Evolutionary conservation across 2,888 invertebrate genomes (phyloP), one percentile per base, ranked within the genome.

Genomic region (Amblyjoppa fuscipennis): DNA sequence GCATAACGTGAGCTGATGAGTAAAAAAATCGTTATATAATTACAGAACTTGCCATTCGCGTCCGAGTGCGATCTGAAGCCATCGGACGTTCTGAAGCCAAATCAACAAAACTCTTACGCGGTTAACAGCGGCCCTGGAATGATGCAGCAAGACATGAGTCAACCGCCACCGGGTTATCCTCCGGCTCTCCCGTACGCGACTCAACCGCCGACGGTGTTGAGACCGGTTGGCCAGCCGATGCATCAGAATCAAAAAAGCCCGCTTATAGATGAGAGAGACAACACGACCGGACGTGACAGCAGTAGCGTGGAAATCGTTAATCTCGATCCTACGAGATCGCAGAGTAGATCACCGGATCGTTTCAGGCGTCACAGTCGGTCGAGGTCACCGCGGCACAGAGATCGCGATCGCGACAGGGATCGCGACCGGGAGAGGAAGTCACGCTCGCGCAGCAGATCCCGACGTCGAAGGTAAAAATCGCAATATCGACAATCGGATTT

Each of bases 61-160:
- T 94, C 96, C 51, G 96, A 96, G 92, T 96, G 96, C 91, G 96
- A 96, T 88, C 94, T 96, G 88, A 96, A 96, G 92, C 95, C 95
- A 66, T 92, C 93, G 61, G 94, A 94, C 76, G 89, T 93, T 68
- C 82, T 93, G 64, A 93, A 94, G 86, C 91, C 93, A 84, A 92
- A 84, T 83, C 92, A 90, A 78, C 91, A 91, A 78, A 90, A 85
- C 77, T 87, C 88, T 2, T 90, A 89, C 25, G 85, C 87, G 64
- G 88, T 86, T 3, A 84, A 87, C 4, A 89, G 83, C 28, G 87
- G 76, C 4, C 83, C 88, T 13, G 90, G 92, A 16, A 74, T 89
- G 66, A 93, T 94, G 89, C 93, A 91, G 75, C 92, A 91, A 31
- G 95, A 95, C 87, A 93, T 95, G 94, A 94, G 94, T 68, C 95